Base-by-base conservation (phyloP, 2,888 invertebrate species). In the Lithophane leautieri region DNA sequence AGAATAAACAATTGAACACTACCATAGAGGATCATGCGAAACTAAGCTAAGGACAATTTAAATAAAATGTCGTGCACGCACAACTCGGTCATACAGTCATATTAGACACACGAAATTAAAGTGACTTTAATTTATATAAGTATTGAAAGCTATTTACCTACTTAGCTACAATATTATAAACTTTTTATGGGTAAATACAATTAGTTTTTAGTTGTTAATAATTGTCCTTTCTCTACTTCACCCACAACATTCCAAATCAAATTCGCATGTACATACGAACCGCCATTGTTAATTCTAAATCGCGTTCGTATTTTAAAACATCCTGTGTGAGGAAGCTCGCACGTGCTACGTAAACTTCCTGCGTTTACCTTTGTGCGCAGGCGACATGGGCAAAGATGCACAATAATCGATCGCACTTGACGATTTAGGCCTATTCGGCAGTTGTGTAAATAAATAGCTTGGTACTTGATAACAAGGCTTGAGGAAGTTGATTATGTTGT, bases 281-380 rank as follows among this genome's bases (percentile, higher is more conserved):
- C 87, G 87, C 86, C 87, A 89, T 86, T 86, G 88, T 87, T 88
- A 87, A 90, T 88, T 90, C 88, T 83, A 82, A 85, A 86, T 87
- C 88, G 91, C 90, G 88, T 91, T 91, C 91, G 92, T 91, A 92
- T 93, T 94, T 94, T 95, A 92, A 95, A 96, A 95, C 96, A 96
- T 96, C 96, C 96, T 96, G 96, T 96, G 94, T 87, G 84, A 91
- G 93, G 94, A 94, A 93, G 90, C 89, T 90, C 94, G 95, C 96
- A 95, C 96, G 95, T 95, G 96, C 94, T 90, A 66, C 76, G 93
- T 93, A 93, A 93, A 94, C 95, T 95, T 95, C 95, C 95, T 94
- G 95, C 89, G 89, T 77, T 86, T 86, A 90, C 90, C 89, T 89
- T 78, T 79, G 77, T 85, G 84, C 73, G 74, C 70, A n/a, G 67